Conservation (phyloP, 1,140 invertebrate species). For the Listronotus bonariensis region DNA sequence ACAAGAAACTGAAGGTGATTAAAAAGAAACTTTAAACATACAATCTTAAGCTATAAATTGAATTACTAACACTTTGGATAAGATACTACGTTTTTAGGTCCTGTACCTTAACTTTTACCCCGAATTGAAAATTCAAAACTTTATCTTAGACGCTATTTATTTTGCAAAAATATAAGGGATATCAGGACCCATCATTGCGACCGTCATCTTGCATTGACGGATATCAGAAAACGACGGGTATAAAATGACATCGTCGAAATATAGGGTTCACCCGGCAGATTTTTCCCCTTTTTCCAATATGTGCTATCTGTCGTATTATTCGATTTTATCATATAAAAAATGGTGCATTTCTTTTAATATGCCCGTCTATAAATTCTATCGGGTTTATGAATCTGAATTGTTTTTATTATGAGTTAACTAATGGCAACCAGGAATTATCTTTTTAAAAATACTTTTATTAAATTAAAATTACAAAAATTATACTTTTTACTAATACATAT, state of each 20-base stretch:
- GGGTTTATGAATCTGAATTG: too few species aligned
- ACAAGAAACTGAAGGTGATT: too few species aligned
- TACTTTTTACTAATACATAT: too few species aligned
- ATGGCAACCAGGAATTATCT: too few species aligned
- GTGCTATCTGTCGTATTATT: constrained; percentile 2
- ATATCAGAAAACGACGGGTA: constrained; percentile 1
- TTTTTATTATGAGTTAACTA: too few species aligned
- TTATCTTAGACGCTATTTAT: constrained; percentile 2
- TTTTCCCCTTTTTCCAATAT: constrained; percentile 10
- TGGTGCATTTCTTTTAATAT: background rate
- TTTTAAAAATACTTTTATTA: too few species aligned
- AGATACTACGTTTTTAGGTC: too few species aligned
- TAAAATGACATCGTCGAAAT: constrained; percentile 1
- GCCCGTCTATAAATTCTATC: too few species aligned
- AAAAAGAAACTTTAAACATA: too few species aligned
- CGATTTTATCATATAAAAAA: constrained; percentile 4
- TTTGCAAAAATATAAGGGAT: constrained; percentile 9
- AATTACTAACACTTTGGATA: too few species aligned
- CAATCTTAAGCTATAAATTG: too few species aligned
- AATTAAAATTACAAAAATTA: too few species aligned
- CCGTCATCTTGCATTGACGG: background rate
- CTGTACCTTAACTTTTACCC: constrained; percentile 13
- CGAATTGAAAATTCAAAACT: background rate
- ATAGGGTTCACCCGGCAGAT: background rate
- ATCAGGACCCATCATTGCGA: constrained; percentile 1